These are phyloP conservation scores for Prunella fulvescens DNA, from an alignment of 2,113 vertebrate genomes.

Conservation along the genomic window DNA sequence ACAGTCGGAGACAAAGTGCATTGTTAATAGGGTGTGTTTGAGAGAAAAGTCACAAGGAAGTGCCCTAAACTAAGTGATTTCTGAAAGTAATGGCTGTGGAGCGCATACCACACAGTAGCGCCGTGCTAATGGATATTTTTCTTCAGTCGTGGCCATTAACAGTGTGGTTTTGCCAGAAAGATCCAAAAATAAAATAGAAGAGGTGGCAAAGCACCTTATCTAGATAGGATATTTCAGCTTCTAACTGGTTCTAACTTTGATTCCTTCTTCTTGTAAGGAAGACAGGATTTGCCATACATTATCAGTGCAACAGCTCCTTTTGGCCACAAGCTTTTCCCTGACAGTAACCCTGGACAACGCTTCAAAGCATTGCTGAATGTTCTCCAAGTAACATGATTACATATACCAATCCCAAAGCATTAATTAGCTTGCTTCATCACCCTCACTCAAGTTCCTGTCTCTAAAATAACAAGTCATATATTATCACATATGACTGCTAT, in stretches of 20 bases:
- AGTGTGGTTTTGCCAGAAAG: background rate
- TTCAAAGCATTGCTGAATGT: background rate
- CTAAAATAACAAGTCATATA: background rate
- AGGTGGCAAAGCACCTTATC: background rate
- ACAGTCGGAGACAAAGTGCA: conserved; percentile 27
- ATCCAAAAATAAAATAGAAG: background rate
- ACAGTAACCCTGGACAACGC: background rate
- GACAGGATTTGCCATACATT: background rate
- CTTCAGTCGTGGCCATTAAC: background rate
- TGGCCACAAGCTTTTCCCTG: background rate
- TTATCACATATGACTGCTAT: background rate
- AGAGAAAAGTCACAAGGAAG: background rate
- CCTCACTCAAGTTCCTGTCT: background rate
- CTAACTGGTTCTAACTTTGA: background rate
- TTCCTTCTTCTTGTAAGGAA: background rate
- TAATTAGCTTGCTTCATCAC: background rate
- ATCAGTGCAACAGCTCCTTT: background rate
- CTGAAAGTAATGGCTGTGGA: background rate
- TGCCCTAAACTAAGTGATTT: conserved; percentile 35
- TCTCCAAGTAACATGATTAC: background rate
- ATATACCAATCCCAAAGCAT: background rate
- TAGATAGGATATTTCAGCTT: background rate
- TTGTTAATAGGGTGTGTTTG: conserved; percentile 42
- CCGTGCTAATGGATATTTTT: background rate
- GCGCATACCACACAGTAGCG: background rate